A percentile compares a stretch with the other conserved stretches of the same genome.
Evolutionary conservation across 2,113 vertebrate species (phyloP).

Genomic region (Lampris incognitus): DNA sequence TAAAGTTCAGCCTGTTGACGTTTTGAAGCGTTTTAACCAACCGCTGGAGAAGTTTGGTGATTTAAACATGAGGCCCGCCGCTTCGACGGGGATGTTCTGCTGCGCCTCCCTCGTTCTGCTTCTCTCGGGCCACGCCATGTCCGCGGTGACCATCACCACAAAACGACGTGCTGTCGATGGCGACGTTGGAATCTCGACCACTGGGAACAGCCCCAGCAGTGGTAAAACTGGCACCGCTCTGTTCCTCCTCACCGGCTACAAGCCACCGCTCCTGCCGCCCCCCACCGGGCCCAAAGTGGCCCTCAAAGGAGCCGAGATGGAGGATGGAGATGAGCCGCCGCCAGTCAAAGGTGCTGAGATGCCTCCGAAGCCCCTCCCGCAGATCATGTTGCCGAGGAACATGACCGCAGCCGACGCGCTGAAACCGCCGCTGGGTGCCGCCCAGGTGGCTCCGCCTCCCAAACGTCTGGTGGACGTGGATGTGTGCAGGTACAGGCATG

Average conservation of each 20-base stretch:
- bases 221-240: slow-evolving; percentile 62
- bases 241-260: slow-evolving; percentile 75
- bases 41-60: slow-evolving; percentile 32
- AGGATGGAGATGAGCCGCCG: slow-evolving; percentile 41
- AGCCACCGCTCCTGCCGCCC: slow-evolving; percentile 37
- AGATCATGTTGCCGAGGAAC: slow-evolving; percentile 82
- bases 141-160: slow-evolving; percentile 61
- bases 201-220: background rate
- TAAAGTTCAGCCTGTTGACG: too few species aligned
- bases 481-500: slow-evolving; percentile 79
- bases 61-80: slow-evolving; percentile 47
- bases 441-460: slow-evolving; percentile 82
- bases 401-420: slow-evolving; percentile 78
- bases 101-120: slow-evolving; percentile 58
- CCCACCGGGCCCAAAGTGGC: slow-evolving; percentile 45
- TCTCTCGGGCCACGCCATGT: slow-evolving; percentile 65
- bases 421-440: slow-evolving; percentile 81
- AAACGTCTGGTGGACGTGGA: slow-evolving; percentile 85
- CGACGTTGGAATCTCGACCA: slow-evolving; percentile 28
- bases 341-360: slow-evolving; percentile 64
- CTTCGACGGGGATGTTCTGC: slow-evolving; percentile 52
- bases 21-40: background rate
- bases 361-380: slow-evolving; percentile 80
- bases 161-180: slow-evolving; percentile 20
- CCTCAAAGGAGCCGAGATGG: slow-evolving; percentile 71